These are phyloP conservation scores for Dryadula phaetusa DNA, from an alignment of 2,888 invertebrate species.

Conservation along the genomic window DNA sequence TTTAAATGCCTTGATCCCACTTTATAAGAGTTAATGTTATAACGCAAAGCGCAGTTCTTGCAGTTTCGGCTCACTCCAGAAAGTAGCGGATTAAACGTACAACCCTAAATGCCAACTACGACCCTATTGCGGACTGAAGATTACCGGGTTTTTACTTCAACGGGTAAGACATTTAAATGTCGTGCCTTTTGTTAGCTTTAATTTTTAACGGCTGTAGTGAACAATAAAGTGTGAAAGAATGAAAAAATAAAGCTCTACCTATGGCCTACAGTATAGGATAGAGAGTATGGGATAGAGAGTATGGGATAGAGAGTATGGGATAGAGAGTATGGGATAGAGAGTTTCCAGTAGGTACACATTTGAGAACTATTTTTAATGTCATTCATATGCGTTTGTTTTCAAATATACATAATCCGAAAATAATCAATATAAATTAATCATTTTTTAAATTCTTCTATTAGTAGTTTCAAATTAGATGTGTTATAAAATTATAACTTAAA, in stretches of 20 bases:
- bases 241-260: conserved; percentile 10
- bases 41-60: conserved; percentile 55
- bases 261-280: neutral
- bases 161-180: conserved; percentile 43
- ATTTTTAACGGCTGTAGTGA: conserved; percentile 34
- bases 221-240: conserved; percentile 29
- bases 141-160: conserved; percentile 45
- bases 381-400: no score
- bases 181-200: conserved; percentile 42
- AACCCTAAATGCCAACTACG: conserved; percentile 49
- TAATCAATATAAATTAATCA: no score
- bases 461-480: no score
- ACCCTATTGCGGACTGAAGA: conserved; percentile 49
- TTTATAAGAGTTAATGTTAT: conserved; percentile 72
- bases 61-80: conserved; percentile 47
- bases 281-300: no score
- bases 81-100: conserved; percentile 48
- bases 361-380: no score
- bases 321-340: no score
- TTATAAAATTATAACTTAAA: no score
- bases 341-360: no score
- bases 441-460: no score
- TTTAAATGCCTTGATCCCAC: conserved; percentile 56
- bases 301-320: no score
- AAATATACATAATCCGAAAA: no score